Percentiles rank a stretch among this genome's conserved stretches.
These are phyloP conservation scores for Brachionus paranguensis DNA, from an alignment of 1,140 invertebrate genomes.

Conservation along the genomic window DNA sequence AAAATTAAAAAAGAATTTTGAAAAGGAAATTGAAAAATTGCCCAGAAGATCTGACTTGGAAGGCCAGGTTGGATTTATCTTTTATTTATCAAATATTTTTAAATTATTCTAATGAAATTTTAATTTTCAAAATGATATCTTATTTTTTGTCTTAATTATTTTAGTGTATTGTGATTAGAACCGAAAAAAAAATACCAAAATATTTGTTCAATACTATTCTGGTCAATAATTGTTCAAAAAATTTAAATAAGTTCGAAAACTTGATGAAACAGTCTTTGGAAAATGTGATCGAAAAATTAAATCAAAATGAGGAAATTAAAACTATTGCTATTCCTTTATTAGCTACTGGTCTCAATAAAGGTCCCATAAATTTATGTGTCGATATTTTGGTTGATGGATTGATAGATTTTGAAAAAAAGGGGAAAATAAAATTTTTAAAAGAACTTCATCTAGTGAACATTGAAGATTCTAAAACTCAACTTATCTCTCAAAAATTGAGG, in stretches of 20 bases:
- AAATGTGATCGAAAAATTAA: neutral
- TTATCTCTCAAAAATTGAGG: neutral
- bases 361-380: neutral
- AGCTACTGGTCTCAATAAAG: neutral
- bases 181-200: neutral
- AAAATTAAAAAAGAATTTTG: neutral
- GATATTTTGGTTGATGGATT: neutral
- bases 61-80: neutral
- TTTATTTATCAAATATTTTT: neutral
- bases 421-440: neutral
- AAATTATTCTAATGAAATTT: neutral
- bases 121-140: too few relatives aligned
- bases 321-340: neutral
- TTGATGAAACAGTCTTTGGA: neutral
- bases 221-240: neutral
- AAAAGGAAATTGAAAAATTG: neutral
- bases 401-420: neutral
- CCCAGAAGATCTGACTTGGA: neutral
- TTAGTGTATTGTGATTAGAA: neutral
- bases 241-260: neutral
- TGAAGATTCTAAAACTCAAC: neutral
- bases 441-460: slow-evolving; percentile 11
- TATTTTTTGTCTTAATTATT: neutral
- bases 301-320: neutral
- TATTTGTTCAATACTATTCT: neutral